Evolutionary conservation across 2,888 invertebrate genomes (phyloP).

Genomic region (Drosophila barbarae): DNA sequence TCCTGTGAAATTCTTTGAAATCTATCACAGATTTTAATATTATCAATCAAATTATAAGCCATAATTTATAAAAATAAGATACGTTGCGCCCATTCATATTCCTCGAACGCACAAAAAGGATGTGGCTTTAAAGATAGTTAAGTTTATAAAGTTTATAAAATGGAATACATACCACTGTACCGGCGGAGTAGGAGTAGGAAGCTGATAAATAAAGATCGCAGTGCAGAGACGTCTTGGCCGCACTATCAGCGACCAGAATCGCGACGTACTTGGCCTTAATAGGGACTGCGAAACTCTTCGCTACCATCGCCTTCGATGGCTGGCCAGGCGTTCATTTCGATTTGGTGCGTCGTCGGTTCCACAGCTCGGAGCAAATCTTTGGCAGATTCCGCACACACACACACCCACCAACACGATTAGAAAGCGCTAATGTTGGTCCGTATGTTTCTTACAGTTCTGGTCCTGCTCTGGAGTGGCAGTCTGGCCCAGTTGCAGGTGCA

Average conservation of each 20-base stretch:
- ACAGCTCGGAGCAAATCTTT: slow-evolving; percentile 41
- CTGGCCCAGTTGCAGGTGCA: slow-evolving; percentile 61
- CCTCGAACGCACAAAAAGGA: background rate
- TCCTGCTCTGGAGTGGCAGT: slow-evolving; percentile 56
- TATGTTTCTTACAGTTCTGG: slow-evolving; percentile 55
- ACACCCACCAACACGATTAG: slow-evolving; percentile 6
- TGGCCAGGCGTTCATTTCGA: slow-evolving; percentile 60
- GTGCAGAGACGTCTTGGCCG: slow-evolving; percentile 53
- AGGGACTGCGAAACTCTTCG: slow-evolving; percentile 43
- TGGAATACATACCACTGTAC: slow-evolving; percentile 43
- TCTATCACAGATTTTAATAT: too few species aligned
- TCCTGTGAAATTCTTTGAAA: too few species aligned
- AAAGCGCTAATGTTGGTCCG: slow-evolving; percentile 52
- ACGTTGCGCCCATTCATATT: background rate
- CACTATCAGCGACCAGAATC: slow-evolving; percentile 64
- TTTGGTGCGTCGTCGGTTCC: slow-evolving; percentile 51
- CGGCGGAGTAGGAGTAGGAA: slow-evolving; percentile 60
- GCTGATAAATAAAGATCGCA: slow-evolving; percentile 71
- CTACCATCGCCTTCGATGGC: slow-evolving; percentile 40
- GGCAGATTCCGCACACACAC: slow-evolving; percentile 9
- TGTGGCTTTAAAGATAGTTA: background rate
- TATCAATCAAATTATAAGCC: too few species aligned
- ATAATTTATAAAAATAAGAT: background rate
- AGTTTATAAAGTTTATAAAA: background rate
- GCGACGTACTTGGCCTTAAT: slow-evolving; percentile 76